phyloP scores from a whole-genome alignment of 2,113 vertebrate species.

The Bubo blakistoni region DNA sequence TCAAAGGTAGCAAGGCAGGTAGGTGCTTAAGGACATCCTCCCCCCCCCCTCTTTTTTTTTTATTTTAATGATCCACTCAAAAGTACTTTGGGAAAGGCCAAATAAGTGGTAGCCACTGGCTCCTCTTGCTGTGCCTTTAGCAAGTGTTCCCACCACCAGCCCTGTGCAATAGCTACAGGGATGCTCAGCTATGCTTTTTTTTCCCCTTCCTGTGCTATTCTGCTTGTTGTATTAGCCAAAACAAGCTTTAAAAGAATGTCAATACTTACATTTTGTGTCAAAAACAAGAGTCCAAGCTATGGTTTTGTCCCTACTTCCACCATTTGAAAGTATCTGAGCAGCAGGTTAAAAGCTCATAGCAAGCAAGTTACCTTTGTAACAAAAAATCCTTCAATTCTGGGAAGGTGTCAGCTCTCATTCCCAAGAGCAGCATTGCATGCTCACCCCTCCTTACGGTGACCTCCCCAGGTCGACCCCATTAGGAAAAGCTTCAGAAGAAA shows the following conservation, averaged over 20 bases:
- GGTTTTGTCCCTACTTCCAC: background rate
- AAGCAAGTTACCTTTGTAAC: background rate
- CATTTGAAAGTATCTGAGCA: background rate
- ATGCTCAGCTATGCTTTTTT: background rate
- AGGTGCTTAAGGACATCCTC: no score
- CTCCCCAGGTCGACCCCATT: background rate
- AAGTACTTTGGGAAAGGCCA: background rate
- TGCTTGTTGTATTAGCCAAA: accelerated
- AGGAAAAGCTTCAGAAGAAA: background rate
- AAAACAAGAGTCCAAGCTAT: background rate
- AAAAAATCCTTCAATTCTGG: background rate
- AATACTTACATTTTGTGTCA: background rate
- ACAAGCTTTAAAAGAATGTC: background rate
- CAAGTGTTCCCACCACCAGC: no score
- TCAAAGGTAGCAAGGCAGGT: background rate
- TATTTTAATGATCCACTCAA: background rate
- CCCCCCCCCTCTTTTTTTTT: no score
- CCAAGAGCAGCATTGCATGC: accelerated
- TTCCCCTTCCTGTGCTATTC: background rate
- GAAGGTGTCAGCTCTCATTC: background rate
- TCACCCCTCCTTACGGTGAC: background rate
- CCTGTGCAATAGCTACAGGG: background rate
- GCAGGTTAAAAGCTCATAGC: background rate
- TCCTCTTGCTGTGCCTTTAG: background rate
- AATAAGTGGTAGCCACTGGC: accelerated